phyloP scores from a whole-genome alignment of 92 coral and sea anemone species.

The Parazoanthus atlanticus region DNA sequence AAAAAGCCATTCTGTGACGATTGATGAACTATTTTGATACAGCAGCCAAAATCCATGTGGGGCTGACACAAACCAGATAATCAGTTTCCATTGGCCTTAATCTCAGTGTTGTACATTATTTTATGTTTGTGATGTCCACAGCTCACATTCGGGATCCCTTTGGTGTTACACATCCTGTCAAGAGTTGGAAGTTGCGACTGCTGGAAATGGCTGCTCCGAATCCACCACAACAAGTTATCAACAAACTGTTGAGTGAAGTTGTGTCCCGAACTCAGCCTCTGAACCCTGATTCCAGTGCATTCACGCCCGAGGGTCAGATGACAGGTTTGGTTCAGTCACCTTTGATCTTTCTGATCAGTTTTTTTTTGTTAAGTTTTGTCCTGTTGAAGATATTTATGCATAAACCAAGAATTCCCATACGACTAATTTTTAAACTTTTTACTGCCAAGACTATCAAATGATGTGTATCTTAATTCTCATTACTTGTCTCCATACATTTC shows the following conservation, averaged over 20 bases:
- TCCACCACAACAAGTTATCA: conserved; percentile 94
- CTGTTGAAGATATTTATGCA: not conserved
- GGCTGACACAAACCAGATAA: too few relatives aligned
- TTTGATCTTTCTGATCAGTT: not conserved
- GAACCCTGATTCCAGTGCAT: conserved; percentile 63
- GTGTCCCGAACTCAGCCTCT: conserved; percentile 89
- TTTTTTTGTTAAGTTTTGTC: not conserved
- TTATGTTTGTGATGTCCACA: conserved; percentile 32
- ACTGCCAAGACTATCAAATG: too few relatives aligned
- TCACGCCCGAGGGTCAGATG: conserved; percentile 73
- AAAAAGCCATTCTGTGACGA: too few relatives aligned
- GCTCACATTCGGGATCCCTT: conserved; percentile 95
- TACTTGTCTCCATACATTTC: too few relatives aligned
- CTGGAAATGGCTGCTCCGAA: conserved; percentile 97
- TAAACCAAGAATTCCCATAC: too few relatives aligned
- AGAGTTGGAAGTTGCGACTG: conserved; percentile 91
- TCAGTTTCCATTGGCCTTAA: too few relatives aligned
- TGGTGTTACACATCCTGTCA: conserved; percentile 86
- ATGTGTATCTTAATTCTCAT: too few relatives aligned
- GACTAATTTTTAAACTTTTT: too few relatives aligned
- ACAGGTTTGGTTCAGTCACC: conserved; percentile 57
- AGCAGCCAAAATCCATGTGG: too few relatives aligned
- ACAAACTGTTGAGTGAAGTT: conserved; percentile 89
- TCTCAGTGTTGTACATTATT: not conserved
- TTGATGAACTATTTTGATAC: too few relatives aligned